Evolutionary conservation across 1,140 invertebrate species (phyloP).

Genomic region (Drusus annulatus): DNA sequence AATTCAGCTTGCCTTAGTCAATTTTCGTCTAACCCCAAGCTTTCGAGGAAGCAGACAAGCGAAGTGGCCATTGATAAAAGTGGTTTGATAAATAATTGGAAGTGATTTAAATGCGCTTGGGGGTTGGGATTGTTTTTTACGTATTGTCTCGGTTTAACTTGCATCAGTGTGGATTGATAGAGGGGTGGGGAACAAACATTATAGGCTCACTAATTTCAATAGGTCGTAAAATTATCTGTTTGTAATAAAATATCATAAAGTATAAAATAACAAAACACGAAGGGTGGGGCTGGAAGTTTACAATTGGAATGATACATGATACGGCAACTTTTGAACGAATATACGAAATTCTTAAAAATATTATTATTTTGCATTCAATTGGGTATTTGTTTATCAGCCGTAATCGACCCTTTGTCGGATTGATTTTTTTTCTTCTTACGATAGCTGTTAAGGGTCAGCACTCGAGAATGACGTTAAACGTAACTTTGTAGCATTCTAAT

Average conservation of each 20-base stretch:
- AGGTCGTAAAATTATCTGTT: slow-evolving; percentile 39
- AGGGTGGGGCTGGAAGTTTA: background rate
- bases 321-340: too few relatives aligned
- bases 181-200: background rate
- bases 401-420: too few relatives aligned
- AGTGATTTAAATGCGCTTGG: background rate
- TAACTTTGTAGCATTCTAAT: too few relatives aligned
- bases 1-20: slow-evolving; percentile 1
- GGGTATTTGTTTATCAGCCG: too few relatives aligned
- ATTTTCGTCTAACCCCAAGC: background rate
- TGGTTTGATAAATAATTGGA: background rate
- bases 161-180: background rate
- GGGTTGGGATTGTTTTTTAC: background rate
- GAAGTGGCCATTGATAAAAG: background rate
- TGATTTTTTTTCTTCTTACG: too few relatives aligned
- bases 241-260: slow-evolving; percentile 20
- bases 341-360: too few relatives aligned
- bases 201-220: slow-evolving; percentile 33
- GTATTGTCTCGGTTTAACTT: background rate
- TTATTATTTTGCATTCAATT: too few relatives aligned
- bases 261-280: slow-evolving; percentile 12
- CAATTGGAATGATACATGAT: too few relatives aligned
- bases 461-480: too few relatives aligned
- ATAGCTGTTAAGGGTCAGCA: too few relatives aligned
- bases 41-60: background rate